These are phyloP conservation scores for Helicoverpa zea DNA, from an alignment of 1,140 invertebrate genomes.

Conservation along the genomic window DNA sequence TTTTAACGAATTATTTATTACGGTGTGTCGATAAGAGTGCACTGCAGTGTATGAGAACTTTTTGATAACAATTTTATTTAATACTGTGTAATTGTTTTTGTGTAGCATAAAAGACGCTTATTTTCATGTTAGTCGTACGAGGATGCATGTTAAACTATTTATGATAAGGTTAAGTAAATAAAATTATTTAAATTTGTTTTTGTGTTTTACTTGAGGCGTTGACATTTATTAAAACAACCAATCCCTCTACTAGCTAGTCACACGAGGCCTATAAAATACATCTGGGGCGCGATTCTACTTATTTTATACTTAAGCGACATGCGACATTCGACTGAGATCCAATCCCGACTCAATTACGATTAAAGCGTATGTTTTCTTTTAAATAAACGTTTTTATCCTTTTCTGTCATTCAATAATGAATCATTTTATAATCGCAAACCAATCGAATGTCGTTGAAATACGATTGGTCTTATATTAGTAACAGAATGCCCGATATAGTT, in stretches of 20 bases:
- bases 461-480: too few relatives aligned
- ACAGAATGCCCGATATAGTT: too few relatives aligned
- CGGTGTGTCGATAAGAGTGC: constrained; percentile 22
- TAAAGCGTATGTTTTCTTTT: too few relatives aligned
- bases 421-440: too few relatives aligned
- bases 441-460: too few relatives aligned
- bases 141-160: constrained; percentile 80
- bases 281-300: too few relatives aligned
- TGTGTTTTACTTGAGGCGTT: neutral
- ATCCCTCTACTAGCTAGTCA: neutral
- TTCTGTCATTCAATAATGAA: too few relatives aligned
- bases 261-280: too few relatives aligned
- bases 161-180: constrained; percentile 75
- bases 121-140: constrained; percentile 73
- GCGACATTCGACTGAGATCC: too few relatives aligned
- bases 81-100: constrained; percentile 56
- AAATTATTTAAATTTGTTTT: constrained; percentile 80
- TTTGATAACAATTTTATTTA: constrained; percentile 56
- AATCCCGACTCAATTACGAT: too few relatives aligned
- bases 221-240: neutral
- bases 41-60: constrained; percentile 49
- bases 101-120: constrained; percentile 74
- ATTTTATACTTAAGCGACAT: too few relatives aligned
- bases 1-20: constrained; percentile 8
- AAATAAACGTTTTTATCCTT: too few relatives aligned